Evolutionary conservation across 2,797 vertebrate genomes (phyloP).

Genomic region (Steatocranus sp.): DNA sequence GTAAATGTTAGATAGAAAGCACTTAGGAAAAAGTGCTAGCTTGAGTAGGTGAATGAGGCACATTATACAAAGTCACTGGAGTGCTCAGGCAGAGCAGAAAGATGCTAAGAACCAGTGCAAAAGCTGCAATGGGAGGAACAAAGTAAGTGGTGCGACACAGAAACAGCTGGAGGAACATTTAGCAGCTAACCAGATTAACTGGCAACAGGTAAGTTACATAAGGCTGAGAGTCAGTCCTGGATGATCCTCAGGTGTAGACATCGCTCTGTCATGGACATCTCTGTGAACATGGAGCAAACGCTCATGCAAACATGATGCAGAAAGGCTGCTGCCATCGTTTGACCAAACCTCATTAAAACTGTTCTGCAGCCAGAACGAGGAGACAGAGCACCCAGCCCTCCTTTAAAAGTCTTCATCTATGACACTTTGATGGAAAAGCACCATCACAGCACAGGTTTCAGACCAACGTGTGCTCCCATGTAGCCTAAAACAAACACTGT

Average conservation of each 20-base stretch:
- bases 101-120: neutral
- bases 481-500: neutral
- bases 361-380: neutral
- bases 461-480: neutral
- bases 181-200: neutral
- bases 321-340: neutral
- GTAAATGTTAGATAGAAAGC: neutral
- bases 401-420: neutral
- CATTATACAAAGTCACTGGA: neutral
- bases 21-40: neutral
- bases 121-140: neutral
- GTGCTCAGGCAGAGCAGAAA: neutral
- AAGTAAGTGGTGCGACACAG: neutral
- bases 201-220: neutral
- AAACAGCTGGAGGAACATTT: neutral
- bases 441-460: rapidly evolving
- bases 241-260: neutral
- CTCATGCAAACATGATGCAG: neutral
- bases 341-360: neutral
- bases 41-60: neutral
- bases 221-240: neutral
- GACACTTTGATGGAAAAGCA: rapidly evolving
- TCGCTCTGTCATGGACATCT: neutral
- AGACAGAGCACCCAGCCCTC: neutral
- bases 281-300: neutral